A percentile compares a stretch with the other conserved stretches of the same genome.
phyloP scores from a whole-genome alignment of 2,113 vertebrate species.

The Pituophis catenifer region DNA sequence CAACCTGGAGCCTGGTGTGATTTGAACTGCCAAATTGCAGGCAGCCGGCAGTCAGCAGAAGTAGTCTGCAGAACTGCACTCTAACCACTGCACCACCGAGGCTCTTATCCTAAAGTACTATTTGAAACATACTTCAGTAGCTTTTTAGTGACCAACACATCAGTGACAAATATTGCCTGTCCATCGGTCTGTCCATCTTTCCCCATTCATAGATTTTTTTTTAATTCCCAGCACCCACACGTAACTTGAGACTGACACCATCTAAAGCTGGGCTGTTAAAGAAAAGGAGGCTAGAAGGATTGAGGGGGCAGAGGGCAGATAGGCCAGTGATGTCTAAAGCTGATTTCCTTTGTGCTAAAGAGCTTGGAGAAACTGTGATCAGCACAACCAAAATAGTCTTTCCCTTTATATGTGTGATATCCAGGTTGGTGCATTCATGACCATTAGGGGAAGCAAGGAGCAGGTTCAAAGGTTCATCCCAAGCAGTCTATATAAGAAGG shows the following conservation, averaged over 20 bases:
- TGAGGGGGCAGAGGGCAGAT: neutral
- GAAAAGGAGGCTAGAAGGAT: neutral
- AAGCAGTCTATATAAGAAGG: conserved; percentile 29
- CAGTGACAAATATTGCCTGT: too few relatives aligned
- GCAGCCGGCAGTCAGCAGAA: too few relatives aligned
- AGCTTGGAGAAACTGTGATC: conserved; percentile 25
- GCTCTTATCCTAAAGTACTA: too few relatives aligned
- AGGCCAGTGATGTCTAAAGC: neutral
- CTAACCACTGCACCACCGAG: too few relatives aligned
- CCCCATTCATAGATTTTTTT: neutral
- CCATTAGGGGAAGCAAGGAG: neutral
- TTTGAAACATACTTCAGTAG: too few relatives aligned
- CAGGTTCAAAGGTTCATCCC: neutral
- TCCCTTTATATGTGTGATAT: neutral
- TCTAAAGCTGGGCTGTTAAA: neutral
- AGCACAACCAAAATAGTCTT: conserved; percentile 2
- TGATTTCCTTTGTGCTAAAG: conserved; percentile 2
- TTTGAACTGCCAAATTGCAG: too few relatives aligned
- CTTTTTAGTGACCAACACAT: too few relatives aligned
- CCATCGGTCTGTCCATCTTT: neutral
- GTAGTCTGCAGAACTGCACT: too few relatives aligned
- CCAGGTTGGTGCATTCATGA: neutral
- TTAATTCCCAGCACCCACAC: neutral
- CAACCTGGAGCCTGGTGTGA: too few relatives aligned
- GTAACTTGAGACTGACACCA: neutral